Base-by-base conservation (phyloP, 2,797 vertebrate species). In the Platyrinchus mystaceus region DNA sequence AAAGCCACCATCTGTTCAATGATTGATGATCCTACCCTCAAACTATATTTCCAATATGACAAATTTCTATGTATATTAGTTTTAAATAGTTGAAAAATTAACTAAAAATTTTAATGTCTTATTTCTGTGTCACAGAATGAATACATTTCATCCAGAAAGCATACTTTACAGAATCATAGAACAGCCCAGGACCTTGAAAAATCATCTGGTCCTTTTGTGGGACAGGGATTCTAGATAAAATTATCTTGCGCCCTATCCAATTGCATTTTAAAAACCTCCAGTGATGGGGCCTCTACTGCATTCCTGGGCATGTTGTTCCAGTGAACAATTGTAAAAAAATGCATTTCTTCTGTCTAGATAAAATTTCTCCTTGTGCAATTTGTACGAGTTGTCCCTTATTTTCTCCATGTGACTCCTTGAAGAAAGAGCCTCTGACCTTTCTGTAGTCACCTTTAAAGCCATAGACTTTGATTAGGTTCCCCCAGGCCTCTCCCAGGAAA, bases 331-430 rank as follows among this genome's bases (percentile, higher is more conserved):
- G 34, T 14, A 56, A 76, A 80, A 80, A 60, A 53, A 39, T 4
- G 0, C 20, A 4, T 46, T 92, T 76, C 28, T 76, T 50, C 27
- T 43, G 9, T 41, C 0, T 0, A 58, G 20, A 37, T 37, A 41
- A 67, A 90, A 75, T 8, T 50, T 67, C 14, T 46, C 7, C n/a
- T 4, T 2, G 12, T 53, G 23, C 20, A 75, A 41, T 20, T 53
- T 62, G 7, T 60, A 44, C 13, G 3, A n/a, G 5, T 34, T 81
- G 23, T 6, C 23, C 8, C 28, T 49, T 52, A 32, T 56, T 74
- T 68, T 69, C 26, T 69, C 41, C 39, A 10, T 20, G 23, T 56
- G 37, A 39, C 24, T 47, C 15, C 26, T 64, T 69, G 26, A 69
- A 50, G 26, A 74, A 14, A 56, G 7, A 74, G 27, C 22, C 78